Base-by-base conservation (phyloP, 2,113 vertebrate species). In the Puntigrus tetrazona region DNA sequence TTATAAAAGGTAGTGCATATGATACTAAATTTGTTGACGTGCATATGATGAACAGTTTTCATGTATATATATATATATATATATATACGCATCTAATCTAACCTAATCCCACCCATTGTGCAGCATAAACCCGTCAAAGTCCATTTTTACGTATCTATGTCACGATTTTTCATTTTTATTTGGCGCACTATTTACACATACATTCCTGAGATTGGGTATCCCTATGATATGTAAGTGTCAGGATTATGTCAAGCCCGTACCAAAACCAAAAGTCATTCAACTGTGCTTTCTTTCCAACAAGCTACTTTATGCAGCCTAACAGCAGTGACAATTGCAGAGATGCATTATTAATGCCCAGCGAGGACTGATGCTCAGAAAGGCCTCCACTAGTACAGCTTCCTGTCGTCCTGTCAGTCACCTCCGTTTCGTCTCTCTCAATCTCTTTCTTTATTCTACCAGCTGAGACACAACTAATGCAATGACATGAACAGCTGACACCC, bases 341-440 rank as follows among this genome's bases (percentile, higher is more conserved):
- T 90, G 81, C 84, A 90, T 91, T 85, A 91, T 88, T 88, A 83
- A 87, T 85, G 69, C 7, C 55, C 25, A 63, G 38, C 0, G 16
- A 22, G 59, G 59, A 78, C 20, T 10, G 2, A 27, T 4, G 16
- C 31, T 83, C 50, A 57, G 69, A 36, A 67, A 50, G 20, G n/a
- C n/a, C 50, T 75, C 55, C 38, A 36, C 34, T 43, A 45, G 55
- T 31, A 75, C 25, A 14, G 41, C 25, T 50, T 76, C 29, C 38
- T 50, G 27, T 13, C 16, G 11, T 31, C 10, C 27, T 84, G 20
- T 79, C 55, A n/a, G n/a, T n/a, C n/a, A n/a, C n/a, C n/a, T n/a
- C n/a, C n/a, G n/a, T n/a, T n/a, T 61, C 55, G 0, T 57, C 57
- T 79, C 9, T 8, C 57, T 79, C 38, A 29, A 25, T 45, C 7